These are phyloP conservation scores for Chrysemys picta DNA, from an alignment of 2,113 vertebrate species.

Conservation along the genomic window DNA sequence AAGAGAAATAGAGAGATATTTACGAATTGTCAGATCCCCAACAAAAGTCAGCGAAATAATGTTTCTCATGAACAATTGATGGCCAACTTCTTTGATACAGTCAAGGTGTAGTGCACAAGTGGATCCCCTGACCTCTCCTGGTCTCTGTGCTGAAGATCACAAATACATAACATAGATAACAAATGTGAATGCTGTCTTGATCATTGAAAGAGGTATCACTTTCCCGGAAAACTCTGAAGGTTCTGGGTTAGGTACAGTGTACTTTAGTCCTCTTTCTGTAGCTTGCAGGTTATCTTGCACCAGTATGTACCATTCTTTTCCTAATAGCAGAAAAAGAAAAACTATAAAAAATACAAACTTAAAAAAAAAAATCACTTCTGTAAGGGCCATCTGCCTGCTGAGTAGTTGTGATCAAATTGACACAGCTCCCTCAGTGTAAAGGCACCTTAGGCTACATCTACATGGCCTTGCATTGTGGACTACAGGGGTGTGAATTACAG, in stretches of 20 bases:
- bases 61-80: background rate
- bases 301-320: background rate
- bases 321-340: background rate
- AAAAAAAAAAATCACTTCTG: background rate
- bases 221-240: background rate
- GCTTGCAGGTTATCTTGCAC: background rate
- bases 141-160: background rate
- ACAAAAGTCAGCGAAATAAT: background rate
- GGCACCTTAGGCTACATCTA: no score
- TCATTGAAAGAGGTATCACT: background rate
- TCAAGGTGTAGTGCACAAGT: accelerated
- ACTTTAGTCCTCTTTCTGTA: background rate
- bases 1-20: background rate
- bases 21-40: background rate
- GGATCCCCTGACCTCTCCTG: background rate
- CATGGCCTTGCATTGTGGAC: no score
- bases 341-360: background rate
- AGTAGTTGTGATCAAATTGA: background rate
- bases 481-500: no score
- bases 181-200: background rate
- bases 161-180: background rate
- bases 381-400: background rate
- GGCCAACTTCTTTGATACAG: background rate
- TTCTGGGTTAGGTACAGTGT: background rate
- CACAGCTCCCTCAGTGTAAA: no score